phyloP scores from a whole-genome alignment of 37 sponge, comb jelly and placozoan species.

The Haliclona indistincta region DNA sequence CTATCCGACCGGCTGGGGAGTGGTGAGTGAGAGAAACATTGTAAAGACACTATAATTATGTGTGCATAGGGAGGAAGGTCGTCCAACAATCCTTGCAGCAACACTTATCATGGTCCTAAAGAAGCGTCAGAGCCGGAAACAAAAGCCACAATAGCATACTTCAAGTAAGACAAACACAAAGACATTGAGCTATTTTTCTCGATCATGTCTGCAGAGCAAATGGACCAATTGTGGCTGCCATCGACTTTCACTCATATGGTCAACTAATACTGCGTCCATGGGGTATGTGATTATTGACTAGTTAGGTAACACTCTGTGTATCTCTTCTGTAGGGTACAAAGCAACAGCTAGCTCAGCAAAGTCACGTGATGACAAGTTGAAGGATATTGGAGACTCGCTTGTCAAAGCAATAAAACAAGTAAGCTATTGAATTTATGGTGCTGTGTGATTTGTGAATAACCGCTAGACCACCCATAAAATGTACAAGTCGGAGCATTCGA shows the following conservation, averaged over 20 bases:
- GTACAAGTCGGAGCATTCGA: constrained; percentile 37
- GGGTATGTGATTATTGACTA: constrained; percentile 21
- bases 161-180: constrained; percentile 28
- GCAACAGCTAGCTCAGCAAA: no score
- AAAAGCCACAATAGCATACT: constrained; percentile 46
- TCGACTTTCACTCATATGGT: constrained; percentile 81
- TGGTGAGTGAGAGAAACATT: constrained; percentile 14
- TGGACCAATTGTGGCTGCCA: constrained; percentile 58
- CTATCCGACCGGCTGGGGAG: constrained; percentile 66
- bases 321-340: no score
- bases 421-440: not conserved
- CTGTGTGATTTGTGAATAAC: not conserved
- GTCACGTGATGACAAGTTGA: no score
- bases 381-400: not conserved
- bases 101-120: constrained; percentile 66
- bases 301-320: no score
- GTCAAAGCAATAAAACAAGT: not conserved
- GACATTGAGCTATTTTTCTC: not conserved
- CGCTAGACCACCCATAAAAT: constrained; percentile 16
- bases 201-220: constrained; percentile 10
- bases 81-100: constrained; percentile 65
- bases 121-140: constrained; percentile 81
- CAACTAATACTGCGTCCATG: constrained; percentile 80
- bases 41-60: not conserved
- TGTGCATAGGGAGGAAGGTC: constrained; percentile 10